Percentiles rank a stretch among this genome's conserved stretches.
phyloP scores from a whole-genome alignment of 2,113 vertebrate species.

The Notarius lentiginosus region DNA sequence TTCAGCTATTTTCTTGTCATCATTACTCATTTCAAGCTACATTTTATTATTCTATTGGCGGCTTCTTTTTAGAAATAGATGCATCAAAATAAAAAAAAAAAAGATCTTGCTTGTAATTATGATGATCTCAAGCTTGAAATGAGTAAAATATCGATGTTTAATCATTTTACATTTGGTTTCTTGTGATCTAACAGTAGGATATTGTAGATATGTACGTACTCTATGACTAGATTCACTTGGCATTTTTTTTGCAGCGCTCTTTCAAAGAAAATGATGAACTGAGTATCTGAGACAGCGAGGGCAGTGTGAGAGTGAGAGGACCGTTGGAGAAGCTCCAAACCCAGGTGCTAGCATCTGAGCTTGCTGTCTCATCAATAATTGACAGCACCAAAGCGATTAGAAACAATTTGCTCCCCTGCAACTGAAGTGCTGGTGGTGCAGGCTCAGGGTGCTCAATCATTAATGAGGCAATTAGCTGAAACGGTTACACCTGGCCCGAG shows the following conservation, averaged over 20 bases:
- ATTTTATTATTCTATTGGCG: no score
- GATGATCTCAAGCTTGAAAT: not conserved
- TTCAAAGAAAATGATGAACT: not conserved
- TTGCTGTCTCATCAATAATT: conserved; percentile 80
- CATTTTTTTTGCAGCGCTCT: not conserved
- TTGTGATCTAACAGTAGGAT: not conserved
- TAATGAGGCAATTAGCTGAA: conserved; percentile 81
- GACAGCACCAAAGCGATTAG: conserved; percentile 80
- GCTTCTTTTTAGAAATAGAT: not conserved
- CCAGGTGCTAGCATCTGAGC: conserved; percentile 77
- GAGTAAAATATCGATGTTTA: no score
- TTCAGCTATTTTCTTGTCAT: no score
- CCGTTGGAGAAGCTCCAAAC: conserved; percentile 70
- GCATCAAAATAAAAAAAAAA: not conserved
- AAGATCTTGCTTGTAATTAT: not conserved
- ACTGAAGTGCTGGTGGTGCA: conserved; percentile 75
- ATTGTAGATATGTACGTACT: not conserved
- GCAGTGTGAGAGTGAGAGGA: conserved; percentile 61
- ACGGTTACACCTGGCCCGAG: conserved; percentile 69
- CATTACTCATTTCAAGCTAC: no score
- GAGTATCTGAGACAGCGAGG: conserved; percentile 45
- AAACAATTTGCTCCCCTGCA: conserved; percentile 77
- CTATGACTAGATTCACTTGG: not conserved
- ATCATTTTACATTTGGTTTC: not conserved
- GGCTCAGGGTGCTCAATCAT: conserved; percentile 77